These are phyloP conservation scores for Heliangelus exortis DNA, from an alignment of 2,797 vertebrate genomes.

Conservation along the genomic window DNA sequence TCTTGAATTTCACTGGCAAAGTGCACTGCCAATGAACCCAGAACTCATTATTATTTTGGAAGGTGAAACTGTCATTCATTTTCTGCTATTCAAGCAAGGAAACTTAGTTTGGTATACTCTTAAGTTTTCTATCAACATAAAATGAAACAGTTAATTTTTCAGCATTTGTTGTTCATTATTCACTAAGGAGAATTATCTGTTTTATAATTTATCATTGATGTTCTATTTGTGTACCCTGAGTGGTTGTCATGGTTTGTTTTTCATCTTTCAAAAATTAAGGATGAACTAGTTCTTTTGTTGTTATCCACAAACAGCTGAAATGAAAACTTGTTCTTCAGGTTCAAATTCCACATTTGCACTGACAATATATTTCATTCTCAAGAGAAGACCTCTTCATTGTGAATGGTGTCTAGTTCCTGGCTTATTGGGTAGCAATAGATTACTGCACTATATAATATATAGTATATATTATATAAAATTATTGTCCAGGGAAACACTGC, in stretches of 20 bases:
- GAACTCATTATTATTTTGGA: slow-evolving; percentile 18
- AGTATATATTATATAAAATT: background rate
- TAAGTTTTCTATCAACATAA: slow-evolving; percentile 59
- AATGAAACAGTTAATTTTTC: slow-evolving; percentile 67
- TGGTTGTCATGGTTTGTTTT: slow-evolving; percentile 58
- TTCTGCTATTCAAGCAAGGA: slow-evolving; percentile 24
- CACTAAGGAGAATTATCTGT: slow-evolving; percentile 68
- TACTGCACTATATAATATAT: no score
- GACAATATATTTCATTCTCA: background rate
- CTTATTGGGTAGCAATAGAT: background rate
- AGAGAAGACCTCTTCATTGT: background rate
- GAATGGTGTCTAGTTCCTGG: background rate
- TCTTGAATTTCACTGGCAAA: background rate
- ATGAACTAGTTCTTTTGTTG: slow-evolving; percentile 56
- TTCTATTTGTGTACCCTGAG: slow-evolving; percentile 42
- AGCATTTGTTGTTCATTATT: slow-evolving; percentile 67
- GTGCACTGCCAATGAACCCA: background rate
- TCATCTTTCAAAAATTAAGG: slow-evolving; percentile 70
- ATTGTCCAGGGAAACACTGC: background rate
- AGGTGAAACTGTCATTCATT: background rate
- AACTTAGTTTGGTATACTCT: slow-evolving; percentile 18
- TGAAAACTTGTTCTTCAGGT: slow-evolving; percentile 26
- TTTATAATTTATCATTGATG: slow-evolving; percentile 72
- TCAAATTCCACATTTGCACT: background rate
- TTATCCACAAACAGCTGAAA: slow-evolving; percentile 37